A percentile compares a stretch with the other conserved stretches of the same genome.
Conservation (phyloP, 1,140 invertebrate genomes). For the Metopolophium dirhodum region DNA sequence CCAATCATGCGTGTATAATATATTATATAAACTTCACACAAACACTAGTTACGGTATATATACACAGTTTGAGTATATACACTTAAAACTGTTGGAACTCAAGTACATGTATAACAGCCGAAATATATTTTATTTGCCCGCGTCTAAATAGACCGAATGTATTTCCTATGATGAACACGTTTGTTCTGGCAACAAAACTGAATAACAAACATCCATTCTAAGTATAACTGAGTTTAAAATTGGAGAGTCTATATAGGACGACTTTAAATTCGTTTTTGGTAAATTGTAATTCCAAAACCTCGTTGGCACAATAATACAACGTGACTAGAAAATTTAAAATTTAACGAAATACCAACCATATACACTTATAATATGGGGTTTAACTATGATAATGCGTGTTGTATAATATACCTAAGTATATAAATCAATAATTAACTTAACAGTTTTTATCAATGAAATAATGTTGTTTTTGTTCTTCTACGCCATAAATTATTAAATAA, state of each 20-base stretch:
- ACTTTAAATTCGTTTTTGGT: constrained; percentile 32
- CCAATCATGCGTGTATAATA: neutral
- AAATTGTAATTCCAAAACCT: constrained; percentile 15
- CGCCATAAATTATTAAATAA: too few species aligned
- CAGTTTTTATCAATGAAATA: neutral
- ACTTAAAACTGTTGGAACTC: neutral
- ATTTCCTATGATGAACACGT: constrained; percentile 32
- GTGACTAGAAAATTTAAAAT: constrained; percentile 23
- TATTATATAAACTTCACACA: neutral
- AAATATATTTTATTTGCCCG: constrained; percentile 9
- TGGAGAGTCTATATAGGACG: neutral
- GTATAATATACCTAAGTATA: neutral
- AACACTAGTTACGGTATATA: neutral
- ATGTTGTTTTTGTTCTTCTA: neutral
- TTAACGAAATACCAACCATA: neutral
- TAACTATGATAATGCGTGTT: neutral
- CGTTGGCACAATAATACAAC: constrained; percentile 5
- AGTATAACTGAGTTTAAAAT: constrained; percentile 14
- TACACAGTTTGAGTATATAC: neutral
- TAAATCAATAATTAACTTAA: neutral
- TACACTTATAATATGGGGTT: neutral
- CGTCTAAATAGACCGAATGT: neutral
- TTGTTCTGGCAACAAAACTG: constrained; percentile 31
- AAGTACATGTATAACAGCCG: neutral
- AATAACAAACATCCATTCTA: constrained; percentile 35